Conservation (phyloP, 2,113 vertebrate species). For the Pygoscelis adeliae region DNA sequence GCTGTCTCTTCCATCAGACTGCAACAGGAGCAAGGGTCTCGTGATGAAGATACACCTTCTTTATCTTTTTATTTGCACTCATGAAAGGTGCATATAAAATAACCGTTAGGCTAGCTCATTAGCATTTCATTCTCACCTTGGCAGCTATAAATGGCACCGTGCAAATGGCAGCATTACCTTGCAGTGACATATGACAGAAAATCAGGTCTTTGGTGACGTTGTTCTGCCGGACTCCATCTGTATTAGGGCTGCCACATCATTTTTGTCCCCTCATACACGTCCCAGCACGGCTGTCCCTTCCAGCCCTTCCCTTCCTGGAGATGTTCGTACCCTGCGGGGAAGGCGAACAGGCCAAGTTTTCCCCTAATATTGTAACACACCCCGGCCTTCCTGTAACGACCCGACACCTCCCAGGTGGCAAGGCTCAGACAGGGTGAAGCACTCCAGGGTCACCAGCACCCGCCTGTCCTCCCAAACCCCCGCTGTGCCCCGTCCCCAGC, state of each 20-base stretch:
- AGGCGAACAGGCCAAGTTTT: too few relatives aligned
- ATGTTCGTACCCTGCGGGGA: rapidly evolving
- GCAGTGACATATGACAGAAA: not conserved
- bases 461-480: rapidly evolving
- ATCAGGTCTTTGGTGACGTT: rapidly evolving
- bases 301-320: not conserved
- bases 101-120: not conserved
- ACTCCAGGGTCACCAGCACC: not conserved
- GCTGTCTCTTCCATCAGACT: not conserved
- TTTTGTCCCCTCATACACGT: rapidly evolving
- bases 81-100: not conserved
- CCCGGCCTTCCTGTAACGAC: too few relatives aligned
- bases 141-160: not conserved
- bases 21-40: not conserved
- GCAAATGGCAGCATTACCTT: not conserved
- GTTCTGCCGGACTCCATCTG: too few relatives aligned
- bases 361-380: rapidly evolving
- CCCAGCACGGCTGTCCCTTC: not conserved
- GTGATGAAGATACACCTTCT: not conserved
- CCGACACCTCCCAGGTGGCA: too few relatives aligned
- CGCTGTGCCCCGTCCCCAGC: too few relatives aligned
- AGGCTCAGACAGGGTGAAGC: not conserved
- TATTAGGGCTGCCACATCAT: rapidly evolving
- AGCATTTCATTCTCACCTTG: not conserved
- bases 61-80: not conserved